A percentile compares a stretch with the other conserved stretches of the same genome.
phyloP scores from a whole-genome alignment of 2,113 vertebrate species.

The Cichladusa arquata region DNA sequence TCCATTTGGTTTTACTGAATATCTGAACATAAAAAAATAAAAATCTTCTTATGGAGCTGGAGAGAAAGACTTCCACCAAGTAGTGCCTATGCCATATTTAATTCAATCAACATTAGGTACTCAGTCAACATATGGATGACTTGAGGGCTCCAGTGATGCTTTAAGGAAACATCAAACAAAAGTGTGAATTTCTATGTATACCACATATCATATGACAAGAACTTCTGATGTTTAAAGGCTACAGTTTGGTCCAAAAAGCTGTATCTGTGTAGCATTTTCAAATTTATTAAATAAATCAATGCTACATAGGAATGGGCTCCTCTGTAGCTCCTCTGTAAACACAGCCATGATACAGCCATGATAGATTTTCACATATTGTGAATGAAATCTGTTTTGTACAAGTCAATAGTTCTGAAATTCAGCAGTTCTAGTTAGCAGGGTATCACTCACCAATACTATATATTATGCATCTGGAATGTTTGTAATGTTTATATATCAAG shows the following conservation, averaged over 20 bases:
- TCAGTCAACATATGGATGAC: neutral
- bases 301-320: neutral
- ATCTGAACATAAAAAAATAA: neutral
- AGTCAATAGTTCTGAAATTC: neutral
- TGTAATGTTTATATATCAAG: neutral
- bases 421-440: neutral
- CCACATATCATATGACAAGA: neutral
- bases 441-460: neutral
- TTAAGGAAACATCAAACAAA: constrained; percentile 13
- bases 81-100: neutral
- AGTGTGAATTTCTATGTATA: neutral
- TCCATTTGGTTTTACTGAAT: neutral
- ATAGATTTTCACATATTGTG: neutral
- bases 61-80: neutral
- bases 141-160: neutral
- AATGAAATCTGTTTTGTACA: neutral
- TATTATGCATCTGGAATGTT: neutral
- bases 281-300: neutral
- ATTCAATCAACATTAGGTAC: neutral
- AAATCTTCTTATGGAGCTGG: neutral
- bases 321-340: neutral
- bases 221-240: neutral
- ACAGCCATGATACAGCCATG: neutral
- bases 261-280: neutral
- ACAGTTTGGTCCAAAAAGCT: neutral